Percentiles rank a stretch among this genome's conserved stretches.
Conservation (phyloP, 2,888 invertebrate species). For the Torymus texanus region DNA sequence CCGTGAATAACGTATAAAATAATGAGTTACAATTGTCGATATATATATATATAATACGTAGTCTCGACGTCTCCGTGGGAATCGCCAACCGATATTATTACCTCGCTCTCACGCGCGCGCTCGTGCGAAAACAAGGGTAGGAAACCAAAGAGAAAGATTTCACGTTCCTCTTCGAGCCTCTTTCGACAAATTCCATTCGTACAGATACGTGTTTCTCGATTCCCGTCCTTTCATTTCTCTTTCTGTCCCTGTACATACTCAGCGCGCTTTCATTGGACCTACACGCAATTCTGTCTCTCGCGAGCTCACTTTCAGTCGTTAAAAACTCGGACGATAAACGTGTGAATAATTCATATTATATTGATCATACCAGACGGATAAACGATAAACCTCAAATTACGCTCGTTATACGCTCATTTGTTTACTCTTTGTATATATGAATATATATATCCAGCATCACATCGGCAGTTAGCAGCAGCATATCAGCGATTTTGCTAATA, state of each 20-base stretch:
- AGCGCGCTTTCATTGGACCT: constrained; percentile 38
- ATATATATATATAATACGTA: background rate
- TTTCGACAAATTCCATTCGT: no score
- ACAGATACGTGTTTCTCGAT: background rate
- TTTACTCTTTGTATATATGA: background rate
- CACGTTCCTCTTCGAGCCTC: background rate
- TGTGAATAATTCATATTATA: constrained; percentile 20
- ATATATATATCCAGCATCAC: constrained; percentile 43
- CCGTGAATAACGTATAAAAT: constrained; percentile 54
- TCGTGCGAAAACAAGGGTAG: constrained; percentile 27
- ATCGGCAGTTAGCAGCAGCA: constrained; percentile 53
- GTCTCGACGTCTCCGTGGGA: background rate
- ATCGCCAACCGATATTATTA: background rate
- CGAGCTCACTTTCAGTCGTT: constrained; percentile 30
- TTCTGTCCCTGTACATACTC: background rate
- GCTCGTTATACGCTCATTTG: constrained; percentile 30
- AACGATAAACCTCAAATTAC: constrained; percentile 27
- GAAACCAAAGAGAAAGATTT: constrained; percentile 19
- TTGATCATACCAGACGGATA: constrained; percentile 50
- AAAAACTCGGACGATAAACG: constrained; percentile 41
- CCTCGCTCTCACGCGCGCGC: background rate
- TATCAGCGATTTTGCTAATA: constrained; percentile 37
- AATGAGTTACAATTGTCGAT: constrained; percentile 40
- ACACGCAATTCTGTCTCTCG: constrained; percentile 23
- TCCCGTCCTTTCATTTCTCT: background rate